Percentiles rank a stretch among this genome's conserved stretches.
phyloP scores from a whole-genome alignment of 2,888 invertebrate species.

The Trachelus troglodyta region DNA sequence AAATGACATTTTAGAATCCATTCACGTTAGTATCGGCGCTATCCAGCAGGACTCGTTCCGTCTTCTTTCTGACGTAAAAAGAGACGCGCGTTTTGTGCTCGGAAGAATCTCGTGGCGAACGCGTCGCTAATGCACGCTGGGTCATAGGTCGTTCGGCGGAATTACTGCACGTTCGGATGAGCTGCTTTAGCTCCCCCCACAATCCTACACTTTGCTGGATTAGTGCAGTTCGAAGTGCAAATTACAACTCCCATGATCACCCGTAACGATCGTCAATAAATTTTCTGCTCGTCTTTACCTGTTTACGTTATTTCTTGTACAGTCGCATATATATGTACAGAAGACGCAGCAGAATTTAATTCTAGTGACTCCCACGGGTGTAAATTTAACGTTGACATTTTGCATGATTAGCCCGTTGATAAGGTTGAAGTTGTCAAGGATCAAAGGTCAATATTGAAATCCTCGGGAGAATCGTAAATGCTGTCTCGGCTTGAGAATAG shows the following conservation, averaged over 20 bases:
- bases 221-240: not conserved
- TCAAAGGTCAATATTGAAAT: not conserved
- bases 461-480: no score
- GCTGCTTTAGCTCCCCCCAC: not conserved
- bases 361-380: not conserved
- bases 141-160: not conserved
- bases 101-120: not conserved
- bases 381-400: not conserved
- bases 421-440: not conserved
- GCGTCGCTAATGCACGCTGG: not conserved
- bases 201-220: not conserved
- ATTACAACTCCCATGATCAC: not conserved
- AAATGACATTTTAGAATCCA: not conserved
- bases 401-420: not conserved
- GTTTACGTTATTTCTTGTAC: not conserved
- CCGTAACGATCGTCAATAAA: not conserved
- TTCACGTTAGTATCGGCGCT: not conserved
- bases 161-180: not conserved
- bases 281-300: not conserved
- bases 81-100: not conserved
- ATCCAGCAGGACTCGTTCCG: not conserved
- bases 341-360: no score
- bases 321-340: no score
- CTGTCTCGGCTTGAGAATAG: no score
- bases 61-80: not conserved